Evolutionary conservation across 1,140 invertebrate genomes (phyloP).

Genomic region (Steinernema feltiae): DNA sequence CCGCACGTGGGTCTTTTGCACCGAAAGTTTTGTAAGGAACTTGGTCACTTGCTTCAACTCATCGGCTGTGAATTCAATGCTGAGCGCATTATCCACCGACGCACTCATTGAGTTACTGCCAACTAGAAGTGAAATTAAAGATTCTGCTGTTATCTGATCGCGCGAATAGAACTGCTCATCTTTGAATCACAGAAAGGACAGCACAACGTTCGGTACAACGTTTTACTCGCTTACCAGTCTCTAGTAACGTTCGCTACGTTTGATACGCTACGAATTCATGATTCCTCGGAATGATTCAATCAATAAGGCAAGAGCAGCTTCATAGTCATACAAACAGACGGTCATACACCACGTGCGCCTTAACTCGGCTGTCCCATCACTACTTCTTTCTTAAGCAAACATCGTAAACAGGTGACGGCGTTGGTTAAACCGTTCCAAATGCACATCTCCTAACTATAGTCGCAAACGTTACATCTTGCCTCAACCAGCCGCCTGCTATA

Average conservation of each 20-base stretch:
- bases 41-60: background rate
- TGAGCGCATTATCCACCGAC: background rate
- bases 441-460: background rate
- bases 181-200: no score
- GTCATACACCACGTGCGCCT: background rate
- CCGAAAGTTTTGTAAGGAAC: background rate
- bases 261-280: slow-evolving; percentile 3
- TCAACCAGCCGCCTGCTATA: no score
- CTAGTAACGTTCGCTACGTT: background rate
- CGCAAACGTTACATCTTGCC: no score
- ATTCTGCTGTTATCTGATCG: background rate
- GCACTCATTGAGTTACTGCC: background rate
- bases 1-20: no score
- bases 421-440: slow-evolving; percentile 3
- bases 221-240: background rate
- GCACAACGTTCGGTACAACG: no score
- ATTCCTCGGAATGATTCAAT: slow-evolving; percentile 2
- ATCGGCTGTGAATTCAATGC: background rate
- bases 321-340: slow-evolving; percentile 9
- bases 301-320: background rate
- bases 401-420: slow-evolving; percentile 4
- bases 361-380: background rate
- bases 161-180: background rate
- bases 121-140: background rate
- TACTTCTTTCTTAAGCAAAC: slow-evolving; percentile 1